Evolutionary conservation across 2,113 vertebrate genomes (phyloP), one percentile per base, ranked within the genome.

Genomic region (Chroicocephalus ridibundus): DNA sequence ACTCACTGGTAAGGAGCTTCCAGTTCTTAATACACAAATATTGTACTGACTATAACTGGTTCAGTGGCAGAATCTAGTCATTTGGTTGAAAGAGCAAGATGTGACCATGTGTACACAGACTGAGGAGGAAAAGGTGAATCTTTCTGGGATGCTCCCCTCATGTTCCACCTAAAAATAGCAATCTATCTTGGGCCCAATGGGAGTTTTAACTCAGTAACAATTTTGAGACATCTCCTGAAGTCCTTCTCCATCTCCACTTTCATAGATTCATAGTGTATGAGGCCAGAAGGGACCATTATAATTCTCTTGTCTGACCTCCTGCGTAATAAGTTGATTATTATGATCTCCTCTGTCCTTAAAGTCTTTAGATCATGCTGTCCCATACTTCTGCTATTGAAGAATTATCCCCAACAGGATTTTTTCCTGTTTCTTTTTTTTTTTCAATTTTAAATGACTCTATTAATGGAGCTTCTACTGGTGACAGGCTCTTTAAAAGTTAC

Each of bases 371-470:
- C 64, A 72, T 69, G 58, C 51, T 84, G 94, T 91, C 27, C 11
- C 88, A 69, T 85, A 90, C 47, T 47, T 51, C 95, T 29, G 27
- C 57, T 95, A 66, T 75, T 93, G 69, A 95, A 96, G 66, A 97
- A 97, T 98, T 97, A 95, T 92, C 84, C 68, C 91, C 38, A 91
- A 77, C 16, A 97, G 91, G 96, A 94, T 57, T 97, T 97, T 96
- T 96, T 82, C 34, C 27, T 46, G 69, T 58, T 80, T 38, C 29
- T 49, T 97, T 94, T 94, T 88, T 38, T 85, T 81, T 90, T 82
- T 22, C 44, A 93, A 4, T 94, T 97, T 97, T 97, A 97, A 98
- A 97, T 96, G 62, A 96, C 72, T 60, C 52, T 66, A 52, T 89
- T 97, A 97, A 95, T 95, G 92, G 83, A 91, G 58, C 25, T 97